These are phyloP conservation scores for Psilopogon haemacephalus DNA, from an alignment of 2,113 vertebrate species.

Conservation along the genomic window DNA sequence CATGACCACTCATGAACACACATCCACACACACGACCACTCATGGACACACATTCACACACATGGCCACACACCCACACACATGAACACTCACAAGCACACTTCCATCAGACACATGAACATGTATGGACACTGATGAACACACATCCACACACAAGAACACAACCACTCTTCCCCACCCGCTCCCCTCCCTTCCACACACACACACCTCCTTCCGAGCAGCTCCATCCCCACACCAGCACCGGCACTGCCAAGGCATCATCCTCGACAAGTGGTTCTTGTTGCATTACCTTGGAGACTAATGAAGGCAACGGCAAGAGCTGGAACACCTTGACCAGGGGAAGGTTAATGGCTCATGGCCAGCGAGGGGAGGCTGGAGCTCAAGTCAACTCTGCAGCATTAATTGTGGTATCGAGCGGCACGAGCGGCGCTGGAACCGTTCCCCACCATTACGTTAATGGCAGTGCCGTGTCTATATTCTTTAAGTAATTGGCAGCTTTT, in stretches of 20 bases:
- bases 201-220: background rate
- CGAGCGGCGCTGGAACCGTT: background rate
- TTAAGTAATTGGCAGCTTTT: constrained; percentile 24
- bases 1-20: no score
- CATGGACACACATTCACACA: no score
- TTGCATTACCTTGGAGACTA: background rate
- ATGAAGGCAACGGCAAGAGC: background rate
- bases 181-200: background rate
- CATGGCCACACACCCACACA: no score
- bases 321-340: background rate
- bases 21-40: no score
- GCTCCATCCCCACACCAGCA: background rate
- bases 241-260: background rate
- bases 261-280: background rate
- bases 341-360: background rate
- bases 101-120: no score
- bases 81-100: no score
- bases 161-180: background rate
- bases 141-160: no score
- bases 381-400: background rate
- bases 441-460: background rate
- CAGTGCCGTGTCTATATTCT: background rate
- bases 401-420: background rate
- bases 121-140: no score
- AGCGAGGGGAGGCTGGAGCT: background rate